phyloP scores from a whole-genome alignment of 2,113 vertebrate species.

The Onychostruthus taczanowskii region DNA sequence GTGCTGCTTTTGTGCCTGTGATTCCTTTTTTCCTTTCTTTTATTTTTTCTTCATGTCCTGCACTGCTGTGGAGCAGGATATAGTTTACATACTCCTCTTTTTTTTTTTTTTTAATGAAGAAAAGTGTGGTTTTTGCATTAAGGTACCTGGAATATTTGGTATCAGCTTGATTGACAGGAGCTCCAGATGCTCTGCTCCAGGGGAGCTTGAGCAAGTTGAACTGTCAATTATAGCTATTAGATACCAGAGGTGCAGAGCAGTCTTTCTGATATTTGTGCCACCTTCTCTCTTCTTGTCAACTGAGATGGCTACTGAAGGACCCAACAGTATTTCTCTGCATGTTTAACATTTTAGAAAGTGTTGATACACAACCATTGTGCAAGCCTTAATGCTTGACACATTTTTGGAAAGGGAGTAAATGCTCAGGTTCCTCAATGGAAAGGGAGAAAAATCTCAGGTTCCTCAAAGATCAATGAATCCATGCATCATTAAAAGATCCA shows the following conservation, averaged over 20 bases:
- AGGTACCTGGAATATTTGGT: neutral
- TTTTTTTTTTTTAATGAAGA: neutral
- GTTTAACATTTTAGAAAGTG: neutral
- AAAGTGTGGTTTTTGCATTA: neutral
- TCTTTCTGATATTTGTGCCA: neutral
- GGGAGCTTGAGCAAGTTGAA: neutral
- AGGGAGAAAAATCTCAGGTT: neutral
- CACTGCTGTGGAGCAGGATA: neutral
- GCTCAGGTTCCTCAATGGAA: neutral
- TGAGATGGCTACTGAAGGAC: neutral
- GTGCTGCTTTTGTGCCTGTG: neutral
- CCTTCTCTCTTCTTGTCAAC: neutral
- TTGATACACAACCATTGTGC: rapidly evolving
- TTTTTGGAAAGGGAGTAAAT: neutral
- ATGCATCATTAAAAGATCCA: neutral
- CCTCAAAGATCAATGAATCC: neutral
- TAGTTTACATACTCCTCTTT: neutral
- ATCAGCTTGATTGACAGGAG: neutral
- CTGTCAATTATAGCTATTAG: neutral
- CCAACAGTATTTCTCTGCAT: neutral
- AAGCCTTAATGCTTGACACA: neutral
- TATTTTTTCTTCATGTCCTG: neutral
- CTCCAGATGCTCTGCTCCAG: neutral
- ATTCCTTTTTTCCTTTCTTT: neutral
- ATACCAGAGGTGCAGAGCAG: neutral